phyloP scores from a whole-genome alignment of 2,797 vertebrate genomes.

The Dendrocincla fuliginosa region DNA sequence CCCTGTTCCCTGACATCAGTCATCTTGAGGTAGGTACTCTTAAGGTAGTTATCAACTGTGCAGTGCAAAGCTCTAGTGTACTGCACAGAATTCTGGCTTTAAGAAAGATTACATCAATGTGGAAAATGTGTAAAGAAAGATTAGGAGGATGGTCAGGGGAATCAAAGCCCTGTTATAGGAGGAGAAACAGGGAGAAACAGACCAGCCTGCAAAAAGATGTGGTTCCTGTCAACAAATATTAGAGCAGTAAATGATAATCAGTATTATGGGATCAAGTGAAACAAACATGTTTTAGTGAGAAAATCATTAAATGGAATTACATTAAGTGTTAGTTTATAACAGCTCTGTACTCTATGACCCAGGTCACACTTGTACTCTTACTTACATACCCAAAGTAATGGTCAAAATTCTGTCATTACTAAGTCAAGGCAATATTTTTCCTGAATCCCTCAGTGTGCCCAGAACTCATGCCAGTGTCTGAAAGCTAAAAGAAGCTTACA shows the following conservation, averaged over 20 bases:
- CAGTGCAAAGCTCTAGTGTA: neutral
- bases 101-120: neutral
- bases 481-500: neutral
- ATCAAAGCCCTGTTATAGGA: neutral
- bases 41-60: neutral
- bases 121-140: neutral
- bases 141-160: neutral
- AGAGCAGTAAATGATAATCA: neutral
- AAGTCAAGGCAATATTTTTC: constrained; percentile 1
- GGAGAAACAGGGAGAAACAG: neutral
- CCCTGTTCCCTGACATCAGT: neutral
- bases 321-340: neutral
- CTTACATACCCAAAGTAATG: neutral
- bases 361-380: constrained; percentile 15
- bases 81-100: neutral
- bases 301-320: neutral
- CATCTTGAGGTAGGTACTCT: neutral
- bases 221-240: neutral
- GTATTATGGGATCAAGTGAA: neutral
- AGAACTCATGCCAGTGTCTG: neutral
- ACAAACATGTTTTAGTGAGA: neutral
- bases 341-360: neutral
- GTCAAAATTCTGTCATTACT: neutral
- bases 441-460: neutral
- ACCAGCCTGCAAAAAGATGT: neutral